These are phyloP conservation scores for Chelon labrosus DNA, from an alignment of 2,797 vertebrate genomes.

Conservation along the genomic window DNA sequence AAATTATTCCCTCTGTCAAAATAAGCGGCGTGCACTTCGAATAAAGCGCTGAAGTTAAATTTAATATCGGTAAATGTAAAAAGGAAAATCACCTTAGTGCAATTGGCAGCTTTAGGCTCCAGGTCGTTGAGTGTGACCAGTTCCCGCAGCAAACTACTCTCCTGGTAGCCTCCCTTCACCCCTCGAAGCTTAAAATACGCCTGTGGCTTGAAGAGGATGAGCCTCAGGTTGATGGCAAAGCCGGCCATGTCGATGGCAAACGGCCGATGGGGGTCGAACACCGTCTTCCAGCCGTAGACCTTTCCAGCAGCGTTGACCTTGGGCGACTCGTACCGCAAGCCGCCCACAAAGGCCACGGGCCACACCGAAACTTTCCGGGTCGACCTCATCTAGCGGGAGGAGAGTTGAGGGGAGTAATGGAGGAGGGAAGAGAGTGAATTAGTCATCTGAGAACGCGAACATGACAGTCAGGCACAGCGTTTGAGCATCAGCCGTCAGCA, in stretches of 20 bases:
- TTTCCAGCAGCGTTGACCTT: slow-evolving; percentile 96
- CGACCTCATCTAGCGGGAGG: slow-evolving; percentile 90
- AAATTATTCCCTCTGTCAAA: slow-evolving; percentile 1
- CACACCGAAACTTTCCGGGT: slow-evolving; percentile 97
- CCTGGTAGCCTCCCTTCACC: slow-evolving; percentile 98
- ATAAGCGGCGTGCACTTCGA: no score
- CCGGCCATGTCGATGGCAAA: slow-evolving; percentile 99
- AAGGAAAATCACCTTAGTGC: slow-evolving; percentile 92
- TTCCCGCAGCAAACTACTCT: slow-evolving; percentile 97
- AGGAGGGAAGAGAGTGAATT: slow-evolving; percentile 46
- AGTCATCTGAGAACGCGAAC: slow-evolving; percentile 56
- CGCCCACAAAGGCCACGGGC: slow-evolving; percentile 97
- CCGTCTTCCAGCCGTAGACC: slow-evolving; percentile 98
- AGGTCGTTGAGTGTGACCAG: slow-evolving; percentile 96
- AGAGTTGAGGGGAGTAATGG: slow-evolving; percentile 29
- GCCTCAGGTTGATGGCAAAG: slow-evolving; percentile 95
- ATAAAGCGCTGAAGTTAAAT: no score
- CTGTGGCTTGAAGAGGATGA: slow-evolving; percentile 96
- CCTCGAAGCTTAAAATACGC: slow-evolving; percentile 98
- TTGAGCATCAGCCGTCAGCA: slow-evolving; percentile 41
- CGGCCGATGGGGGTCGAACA: slow-evolving; percentile 97
- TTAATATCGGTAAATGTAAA: slow-evolving; percentile 5
- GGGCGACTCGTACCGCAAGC: slow-evolving; percentile 95
- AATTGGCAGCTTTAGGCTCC: slow-evolving; percentile 99
- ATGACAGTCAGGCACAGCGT: slow-evolving; percentile 54